Percentiles rank a stretch among this genome's conserved stretches.
Evolutionary conservation across 1,140 invertebrate genomes (phyloP).

Genomic region (Drosophila orosa): DNA sequence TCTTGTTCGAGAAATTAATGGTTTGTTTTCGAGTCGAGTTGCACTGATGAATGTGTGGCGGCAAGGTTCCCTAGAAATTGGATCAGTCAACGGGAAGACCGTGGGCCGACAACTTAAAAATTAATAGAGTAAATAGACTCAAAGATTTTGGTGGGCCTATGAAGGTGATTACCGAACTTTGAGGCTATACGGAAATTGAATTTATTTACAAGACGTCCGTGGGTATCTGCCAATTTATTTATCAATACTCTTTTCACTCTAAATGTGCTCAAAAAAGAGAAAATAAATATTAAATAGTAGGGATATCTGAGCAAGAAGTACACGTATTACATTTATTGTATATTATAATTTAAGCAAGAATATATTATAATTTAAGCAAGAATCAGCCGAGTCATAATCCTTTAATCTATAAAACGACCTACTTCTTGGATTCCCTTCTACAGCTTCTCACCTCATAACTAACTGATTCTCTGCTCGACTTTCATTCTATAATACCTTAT

Average conservation of each 20-base stretch:
- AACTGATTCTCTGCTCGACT: background rate
- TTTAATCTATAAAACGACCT: too few relatives aligned
- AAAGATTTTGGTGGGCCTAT: background rate
- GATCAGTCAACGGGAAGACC: constrained; percentile 51
- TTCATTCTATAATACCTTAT: background rate
- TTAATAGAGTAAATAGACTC: constrained; percentile 30
- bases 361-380: too few relatives aligned
- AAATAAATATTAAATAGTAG: background rate
- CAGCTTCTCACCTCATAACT: background rate
- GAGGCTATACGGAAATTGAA: constrained; percentile 11
- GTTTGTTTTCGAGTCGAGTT: constrained; percentile 57
- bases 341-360: too few relatives aligned
- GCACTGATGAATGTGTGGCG: constrained; percentile 55
- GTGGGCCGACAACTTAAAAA: constrained; percentile 25
- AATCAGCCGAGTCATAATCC: too few relatives aligned
- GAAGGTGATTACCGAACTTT: constrained; percentile 2
- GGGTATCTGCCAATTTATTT: background rate
- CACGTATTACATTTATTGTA: too few relatives aligned
- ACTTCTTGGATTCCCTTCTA: background rate
- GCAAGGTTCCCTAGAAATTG: constrained; percentile 50
- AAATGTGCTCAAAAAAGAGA: background rate
- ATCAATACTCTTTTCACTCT: background rate
- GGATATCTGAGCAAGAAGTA: background rate
- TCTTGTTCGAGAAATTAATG: constrained; percentile 45
- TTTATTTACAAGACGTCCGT: constrained; percentile 22